A percentile compares a stretch with the other conserved stretches of the same genome.
These are phyloP conservation scores for Cyanoliseus patagonus DNA, from an alignment of 2,113 vertebrate species.

Conservation along the genomic window DNA sequence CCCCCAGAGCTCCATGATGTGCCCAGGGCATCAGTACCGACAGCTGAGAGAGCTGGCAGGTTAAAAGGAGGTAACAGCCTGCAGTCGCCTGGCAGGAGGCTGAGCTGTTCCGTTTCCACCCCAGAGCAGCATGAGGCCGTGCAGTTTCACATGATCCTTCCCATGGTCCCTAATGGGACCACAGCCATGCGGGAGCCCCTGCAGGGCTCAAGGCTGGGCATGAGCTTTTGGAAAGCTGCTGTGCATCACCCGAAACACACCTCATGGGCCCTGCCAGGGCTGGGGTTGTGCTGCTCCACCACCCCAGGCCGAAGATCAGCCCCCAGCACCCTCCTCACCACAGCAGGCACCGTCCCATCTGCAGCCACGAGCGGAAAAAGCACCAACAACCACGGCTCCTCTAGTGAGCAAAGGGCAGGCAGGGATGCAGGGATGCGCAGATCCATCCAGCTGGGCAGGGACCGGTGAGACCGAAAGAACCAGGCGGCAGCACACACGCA, in stretches of 20 bases:
- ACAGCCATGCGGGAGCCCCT: rapidly evolving
- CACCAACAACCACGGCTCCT: rapidly evolving
- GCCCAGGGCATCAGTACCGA: rapidly evolving
- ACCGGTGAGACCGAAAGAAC: not conserved
- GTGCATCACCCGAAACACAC: rapidly evolving
- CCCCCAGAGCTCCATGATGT: rapidly evolving
- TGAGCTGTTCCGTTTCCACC: rapidly evolving
- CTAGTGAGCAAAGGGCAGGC: not conserved
- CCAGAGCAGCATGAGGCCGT: rapidly evolving
- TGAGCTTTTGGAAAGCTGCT: not conserved
- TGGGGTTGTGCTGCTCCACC: not conserved
- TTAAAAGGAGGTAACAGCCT: not conserved
- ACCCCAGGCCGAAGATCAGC: not conserved
- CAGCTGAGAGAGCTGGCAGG: not conserved
- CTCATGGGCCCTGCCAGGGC: not conserved
- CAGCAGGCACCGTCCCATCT: rapidly evolving
- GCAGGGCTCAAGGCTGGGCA: rapidly evolving
- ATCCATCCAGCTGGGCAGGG: not conserved
- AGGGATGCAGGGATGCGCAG: not conserved
- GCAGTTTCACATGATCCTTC: rapidly evolving
- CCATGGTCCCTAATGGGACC: rapidly evolving
- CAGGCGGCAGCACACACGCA: constrained; percentile 59
- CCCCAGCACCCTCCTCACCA: not conserved
- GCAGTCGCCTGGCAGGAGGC: rapidly evolving
- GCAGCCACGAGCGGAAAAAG: not conserved